Base-by-base conservation (phyloP, 2,797 vertebrate genomes). In the Masticophis lateralis region DNA sequence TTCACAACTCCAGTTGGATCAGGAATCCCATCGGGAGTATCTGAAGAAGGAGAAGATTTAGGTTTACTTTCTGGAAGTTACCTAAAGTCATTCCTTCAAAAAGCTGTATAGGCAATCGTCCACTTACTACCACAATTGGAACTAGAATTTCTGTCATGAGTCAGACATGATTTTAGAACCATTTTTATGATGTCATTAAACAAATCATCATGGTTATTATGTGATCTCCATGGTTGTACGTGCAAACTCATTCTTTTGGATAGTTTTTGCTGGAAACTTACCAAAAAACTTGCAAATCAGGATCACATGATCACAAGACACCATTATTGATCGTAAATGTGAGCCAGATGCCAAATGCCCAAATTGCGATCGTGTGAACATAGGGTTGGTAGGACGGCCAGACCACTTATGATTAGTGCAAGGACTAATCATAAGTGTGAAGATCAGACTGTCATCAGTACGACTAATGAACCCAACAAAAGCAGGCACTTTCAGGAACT, bases 1-100 rank as follows among this genome's bases (percentile, higher is more conserved):
- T 99, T 99, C 7, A 99, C 98, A 22, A 98, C 98, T 13, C 98
- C 98, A 0, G 97, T 96, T 1, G 98, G 96, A 93, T 99, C 98
- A 0, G 99, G 98, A 88, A 86, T 92, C 63, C 96, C 94, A 56
- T 96, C 96, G 0, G 97, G 97, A 56, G 96, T 96, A 95, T 97
- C 97, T 97, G 94, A 12, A 83, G 91, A 55, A 88, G 6, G 6
- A 79, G 25, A 47, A 3, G 3, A 22, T 43, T 37, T 37, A 37
- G 20, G 37, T 25, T 2, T 4, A 10, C 5, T 53, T 13, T 51
- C 11, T 53, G 27, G 32, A 74, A 37, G 32, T 66, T n/a, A 66
- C 12, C 63, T 66, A n/a, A 37, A 6, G n/a, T 74, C 66, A 74
- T 37, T 74, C 66, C 7, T 74, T 74, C 66, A 74, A 18, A n/a